Conservation (phyloP, 2,888 invertebrate genomes). For the Ctena decussata region DNA sequence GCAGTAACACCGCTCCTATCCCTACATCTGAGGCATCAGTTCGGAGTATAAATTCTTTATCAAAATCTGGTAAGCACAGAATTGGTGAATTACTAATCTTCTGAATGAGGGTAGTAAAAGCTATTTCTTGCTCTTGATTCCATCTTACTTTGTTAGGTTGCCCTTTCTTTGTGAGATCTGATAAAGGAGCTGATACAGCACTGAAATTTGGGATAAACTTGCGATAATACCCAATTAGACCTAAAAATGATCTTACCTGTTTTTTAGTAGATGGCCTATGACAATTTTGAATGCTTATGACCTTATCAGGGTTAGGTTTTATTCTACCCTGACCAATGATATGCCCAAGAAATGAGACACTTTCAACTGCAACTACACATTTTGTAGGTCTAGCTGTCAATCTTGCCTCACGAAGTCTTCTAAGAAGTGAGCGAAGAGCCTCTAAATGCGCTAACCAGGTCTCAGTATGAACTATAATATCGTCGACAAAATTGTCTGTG, state of each 20-base stretch:
- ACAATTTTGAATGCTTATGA: background rate
- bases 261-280: background rate
- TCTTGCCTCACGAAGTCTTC: background rate
- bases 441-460: background rate
- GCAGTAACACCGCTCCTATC: background rate
- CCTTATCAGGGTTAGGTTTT: background rate
- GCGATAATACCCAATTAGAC: background rate
- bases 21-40: background rate
- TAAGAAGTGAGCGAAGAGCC: background rate
- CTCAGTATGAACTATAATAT: background rate
- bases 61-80: background rate
- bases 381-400: background rate
- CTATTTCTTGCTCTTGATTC: background rate
- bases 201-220: background rate
- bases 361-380: background rate
- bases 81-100: background rate
- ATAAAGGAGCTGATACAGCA: background rate
- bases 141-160: background rate
- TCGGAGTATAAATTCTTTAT: background rate
- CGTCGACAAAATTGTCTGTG: conserved; percentile 2
- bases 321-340: background rate
- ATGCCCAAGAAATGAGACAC: background rate
- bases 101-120: background rate
- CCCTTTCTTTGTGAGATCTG: background rate
- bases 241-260: conserved; percentile 6